Evolutionary conservation across 2,797 vertebrate species (phyloP).

Genomic region (Danio choprae): DNA sequence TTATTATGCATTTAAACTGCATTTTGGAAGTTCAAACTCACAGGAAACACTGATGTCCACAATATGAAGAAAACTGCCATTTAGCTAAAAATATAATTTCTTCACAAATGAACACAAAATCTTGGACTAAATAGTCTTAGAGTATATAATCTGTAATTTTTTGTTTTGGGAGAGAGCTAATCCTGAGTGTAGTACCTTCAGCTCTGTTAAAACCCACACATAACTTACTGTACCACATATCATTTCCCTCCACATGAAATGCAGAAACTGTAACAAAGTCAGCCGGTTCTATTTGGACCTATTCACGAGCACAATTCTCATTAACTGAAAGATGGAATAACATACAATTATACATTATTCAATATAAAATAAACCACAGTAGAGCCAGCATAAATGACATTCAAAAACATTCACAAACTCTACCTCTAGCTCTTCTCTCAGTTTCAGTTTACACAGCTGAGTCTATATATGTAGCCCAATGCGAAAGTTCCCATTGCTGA

Average conservation of each 20-base stretch:
- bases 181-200: not conserved
- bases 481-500: conserved; percentile 25
- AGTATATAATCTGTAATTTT: no score
- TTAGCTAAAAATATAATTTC: no score
- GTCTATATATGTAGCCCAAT: conserved; percentile 22
- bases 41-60: no score
- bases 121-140: no score
- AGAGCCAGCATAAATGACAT: not conserved
- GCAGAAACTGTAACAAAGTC: not conserved
- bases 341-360: not conserved
- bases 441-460: not conserved
- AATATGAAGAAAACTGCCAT: no score
- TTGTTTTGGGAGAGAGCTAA: no score
- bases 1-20: no score
- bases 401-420: not conserved
- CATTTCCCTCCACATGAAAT: not conserved
- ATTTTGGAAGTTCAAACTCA: no score
- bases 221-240: not conserved
- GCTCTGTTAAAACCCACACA: not conserved
- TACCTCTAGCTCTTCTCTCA: not conserved
- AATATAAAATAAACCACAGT: not conserved
- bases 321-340: not conserved
- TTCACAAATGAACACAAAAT: no score
- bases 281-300: not conserved
- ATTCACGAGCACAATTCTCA: not conserved